phyloP scores from a whole-genome alignment of 1,140 invertebrate species.

The Pygmarrhopalites habei region DNA sequence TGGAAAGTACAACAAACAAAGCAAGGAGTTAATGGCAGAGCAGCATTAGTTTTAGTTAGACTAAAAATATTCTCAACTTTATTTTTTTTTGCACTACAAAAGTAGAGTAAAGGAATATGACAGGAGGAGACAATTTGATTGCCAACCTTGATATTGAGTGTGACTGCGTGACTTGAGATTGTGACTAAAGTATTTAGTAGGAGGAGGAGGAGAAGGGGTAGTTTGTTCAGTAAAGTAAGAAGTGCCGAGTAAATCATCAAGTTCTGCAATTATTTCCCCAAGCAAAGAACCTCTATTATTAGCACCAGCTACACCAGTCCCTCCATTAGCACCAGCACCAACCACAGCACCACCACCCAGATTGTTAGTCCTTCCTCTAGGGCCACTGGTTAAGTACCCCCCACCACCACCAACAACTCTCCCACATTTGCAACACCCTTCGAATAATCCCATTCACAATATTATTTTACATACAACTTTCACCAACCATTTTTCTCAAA shows the following conservation, averaged over 20 bases:
- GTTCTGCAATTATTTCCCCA: conserved; percentile 35
- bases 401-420: background rate
- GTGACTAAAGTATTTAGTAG: background rate
- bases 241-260: conserved; percentile 33
- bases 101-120: too few species aligned
- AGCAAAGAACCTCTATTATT: conserved; percentile 18
- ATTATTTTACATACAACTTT: too few species aligned
- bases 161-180: background rate
- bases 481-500: too few species aligned
- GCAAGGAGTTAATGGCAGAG: too few species aligned
- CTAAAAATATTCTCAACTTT: too few species aligned
- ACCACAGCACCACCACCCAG: background rate
- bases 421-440: conserved; percentile 7
- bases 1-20: too few species aligned
- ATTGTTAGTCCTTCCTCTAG: background rate
- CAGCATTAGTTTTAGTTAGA: too few species aligned
- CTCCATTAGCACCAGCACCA: too few species aligned
- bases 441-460: too few species aligned
- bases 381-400: background rate
- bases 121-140: too few species aligned
- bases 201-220: background rate
- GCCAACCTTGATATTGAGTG: conserved; percentile 25
- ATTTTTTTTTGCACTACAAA: too few species aligned
- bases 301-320: background rate
- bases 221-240: conserved; percentile 21